Conservation (phyloP, 2,797 vertebrate species). For the Microhierax caerulescens region DNA sequence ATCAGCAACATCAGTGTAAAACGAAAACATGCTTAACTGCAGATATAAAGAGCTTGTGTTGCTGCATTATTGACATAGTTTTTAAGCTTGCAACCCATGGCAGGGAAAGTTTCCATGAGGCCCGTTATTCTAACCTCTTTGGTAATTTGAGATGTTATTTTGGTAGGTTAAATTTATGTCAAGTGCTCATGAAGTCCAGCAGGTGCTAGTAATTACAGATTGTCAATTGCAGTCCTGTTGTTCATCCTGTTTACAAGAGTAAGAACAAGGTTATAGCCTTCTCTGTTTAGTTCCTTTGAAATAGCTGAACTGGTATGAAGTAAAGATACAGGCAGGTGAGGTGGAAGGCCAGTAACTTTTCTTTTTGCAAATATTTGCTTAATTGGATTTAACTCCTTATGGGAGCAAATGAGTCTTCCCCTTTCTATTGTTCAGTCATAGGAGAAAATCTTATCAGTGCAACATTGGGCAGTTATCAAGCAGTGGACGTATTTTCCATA, state of each 20-base stretch:
- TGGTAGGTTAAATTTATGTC: background rate
- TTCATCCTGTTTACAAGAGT: background rate
- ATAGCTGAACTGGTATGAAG: background rate
- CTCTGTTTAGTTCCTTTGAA: background rate
- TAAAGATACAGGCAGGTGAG: background rate
- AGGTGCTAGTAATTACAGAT: background rate
- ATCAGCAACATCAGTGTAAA: background rate
- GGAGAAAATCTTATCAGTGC: background rate
- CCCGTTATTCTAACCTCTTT: background rate
- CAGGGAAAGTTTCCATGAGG: background rate
- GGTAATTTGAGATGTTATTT: background rate
- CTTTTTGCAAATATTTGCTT: background rate
- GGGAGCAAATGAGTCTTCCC: rapidly evolving
- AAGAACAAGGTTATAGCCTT: background rate
- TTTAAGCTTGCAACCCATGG: background rate
- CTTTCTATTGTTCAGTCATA: background rate
- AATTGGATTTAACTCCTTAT: background rate
- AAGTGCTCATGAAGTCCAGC: background rate
- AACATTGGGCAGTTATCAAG: background rate
- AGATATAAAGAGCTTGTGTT: background rate
- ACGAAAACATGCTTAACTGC: background rate
- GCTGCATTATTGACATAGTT: background rate
- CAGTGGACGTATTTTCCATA: background rate
- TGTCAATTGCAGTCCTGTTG: background rate
- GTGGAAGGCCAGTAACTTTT: background rate